Conservation (phyloP, 2,113 vertebrate genomes). For the Paradisaea rubra region DNA sequence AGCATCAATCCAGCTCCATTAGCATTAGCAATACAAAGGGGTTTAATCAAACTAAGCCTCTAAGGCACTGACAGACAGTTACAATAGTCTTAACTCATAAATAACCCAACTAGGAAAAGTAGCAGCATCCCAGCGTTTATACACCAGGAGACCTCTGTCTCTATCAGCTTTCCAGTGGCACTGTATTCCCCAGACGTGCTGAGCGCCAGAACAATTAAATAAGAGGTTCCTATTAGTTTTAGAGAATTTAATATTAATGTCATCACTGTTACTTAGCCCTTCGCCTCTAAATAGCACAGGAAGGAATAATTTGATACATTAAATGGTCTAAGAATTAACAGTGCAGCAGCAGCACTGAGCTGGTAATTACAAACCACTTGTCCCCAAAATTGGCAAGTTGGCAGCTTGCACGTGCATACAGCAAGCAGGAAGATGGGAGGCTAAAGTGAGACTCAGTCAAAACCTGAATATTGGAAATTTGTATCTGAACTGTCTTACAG, state of each 20-base stretch:
- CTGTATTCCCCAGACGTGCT: background rate
- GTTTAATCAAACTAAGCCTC: constrained; percentile 18
- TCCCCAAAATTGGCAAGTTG: background rate
- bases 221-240: constrained; percentile 1
- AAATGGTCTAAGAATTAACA: constrained; percentile 24
- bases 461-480: background rate
- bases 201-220: constrained; percentile 27
- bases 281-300: constrained; percentile 9
- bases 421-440: background rate
- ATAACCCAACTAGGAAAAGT: background rate
- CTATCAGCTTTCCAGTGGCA: background rate
- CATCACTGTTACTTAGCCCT: background rate
- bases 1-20: background rate
- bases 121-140: background rate
- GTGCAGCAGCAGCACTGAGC: background rate
- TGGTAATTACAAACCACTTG: constrained; percentile 8
- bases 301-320: constrained; percentile 3
- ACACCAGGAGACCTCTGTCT: background rate
- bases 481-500: background rate
- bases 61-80: background rate
- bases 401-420: background rate
- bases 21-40: background rate
- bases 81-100: background rate
- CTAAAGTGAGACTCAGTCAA: background rate
- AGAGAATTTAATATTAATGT: constrained; percentile 18